Conservation (phyloP, 2,888 invertebrate species). For the Koerneria pararmatus region DNA sequence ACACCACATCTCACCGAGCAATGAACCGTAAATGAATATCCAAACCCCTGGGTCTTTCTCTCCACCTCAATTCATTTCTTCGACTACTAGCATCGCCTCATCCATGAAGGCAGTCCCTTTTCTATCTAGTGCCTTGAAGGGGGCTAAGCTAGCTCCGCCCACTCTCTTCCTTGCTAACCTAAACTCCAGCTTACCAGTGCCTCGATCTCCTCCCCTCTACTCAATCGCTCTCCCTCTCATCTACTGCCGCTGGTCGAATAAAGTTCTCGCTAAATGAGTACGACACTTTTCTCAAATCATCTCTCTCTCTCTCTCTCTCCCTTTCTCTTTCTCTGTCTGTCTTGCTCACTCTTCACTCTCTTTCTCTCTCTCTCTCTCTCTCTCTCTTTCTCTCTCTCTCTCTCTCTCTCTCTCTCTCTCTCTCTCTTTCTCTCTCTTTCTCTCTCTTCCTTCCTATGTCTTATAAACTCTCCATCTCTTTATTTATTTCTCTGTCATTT, state of each 20-base stretch:
- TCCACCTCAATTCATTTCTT: neutral
- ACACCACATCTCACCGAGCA: too few relatives aligned
- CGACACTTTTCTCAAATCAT: neutral
- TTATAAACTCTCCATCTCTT: neutral
- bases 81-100: neutral
- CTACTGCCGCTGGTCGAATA: neutral
- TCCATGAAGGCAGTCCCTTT: neutral
- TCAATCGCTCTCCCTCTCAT: neutral
- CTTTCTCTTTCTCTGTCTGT: neutral
- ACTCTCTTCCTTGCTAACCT: neutral
- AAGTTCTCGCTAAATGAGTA: neutral
- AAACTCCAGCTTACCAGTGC: neutral
- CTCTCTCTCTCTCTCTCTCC: neutral
- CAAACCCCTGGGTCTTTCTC: neutral
- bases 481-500: neutral
- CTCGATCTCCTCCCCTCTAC: neutral
- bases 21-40: too few relatives aligned
- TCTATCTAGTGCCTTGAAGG: neutral
- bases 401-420: neutral
- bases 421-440: neutral
- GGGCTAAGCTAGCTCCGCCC: neutral
- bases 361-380: neutral
- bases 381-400: neutral
- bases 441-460: neutral
- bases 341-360: neutral